A percentile compares a stretch with the other conserved stretches of the same genome.
Evolutionary conservation across 2,797 vertebrate species (phyloP).

Genomic region (Parauchenoglanis ngamensis): DNA sequence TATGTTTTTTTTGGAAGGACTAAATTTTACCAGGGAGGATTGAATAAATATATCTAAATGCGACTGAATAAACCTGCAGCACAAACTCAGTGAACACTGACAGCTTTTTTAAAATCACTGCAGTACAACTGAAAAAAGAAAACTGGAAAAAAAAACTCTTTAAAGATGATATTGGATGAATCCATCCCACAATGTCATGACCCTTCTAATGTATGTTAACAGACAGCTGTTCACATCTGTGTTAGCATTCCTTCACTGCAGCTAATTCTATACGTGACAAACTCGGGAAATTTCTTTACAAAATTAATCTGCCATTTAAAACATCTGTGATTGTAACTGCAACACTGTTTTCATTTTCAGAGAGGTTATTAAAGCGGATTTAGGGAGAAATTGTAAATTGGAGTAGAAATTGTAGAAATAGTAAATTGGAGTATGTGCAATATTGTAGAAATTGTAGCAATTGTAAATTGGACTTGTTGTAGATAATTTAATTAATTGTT

Average conservation of each 20-base stretch:
- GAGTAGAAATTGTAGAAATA: too few relatives aligned
- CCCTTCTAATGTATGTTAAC: not conserved
- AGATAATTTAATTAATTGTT: not conserved
- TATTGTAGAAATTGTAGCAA: too few relatives aligned
- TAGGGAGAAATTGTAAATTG: too few relatives aligned
- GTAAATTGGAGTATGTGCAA: too few relatives aligned
- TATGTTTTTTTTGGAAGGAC: not conserved
- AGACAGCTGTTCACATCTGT: slow-evolving; percentile 11
- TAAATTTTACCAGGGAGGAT: not conserved
- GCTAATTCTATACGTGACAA: not conserved
- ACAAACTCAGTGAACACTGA: not conserved
- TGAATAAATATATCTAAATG: slow-evolving; percentile 9
- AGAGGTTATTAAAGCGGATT: not conserved
- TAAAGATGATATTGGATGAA: not conserved
- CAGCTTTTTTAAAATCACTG: not conserved
- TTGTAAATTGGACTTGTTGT: too few relatives aligned
- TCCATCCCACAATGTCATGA: not conserved
- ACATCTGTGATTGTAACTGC: not conserved
- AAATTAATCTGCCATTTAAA: not conserved
- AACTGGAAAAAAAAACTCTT: not conserved
- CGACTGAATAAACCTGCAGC: not conserved
- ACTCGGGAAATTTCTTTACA: not conserved
- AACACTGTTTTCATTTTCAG: not conserved
- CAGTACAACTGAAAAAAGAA: not conserved
- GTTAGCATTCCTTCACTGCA: not conserved